A percentile compares a stretch with the other conserved stretches of the same genome.
Evolutionary conservation across 2,888 invertebrate genomes (phyloP).

Genomic region (Pyrrhia umbra): DNA sequence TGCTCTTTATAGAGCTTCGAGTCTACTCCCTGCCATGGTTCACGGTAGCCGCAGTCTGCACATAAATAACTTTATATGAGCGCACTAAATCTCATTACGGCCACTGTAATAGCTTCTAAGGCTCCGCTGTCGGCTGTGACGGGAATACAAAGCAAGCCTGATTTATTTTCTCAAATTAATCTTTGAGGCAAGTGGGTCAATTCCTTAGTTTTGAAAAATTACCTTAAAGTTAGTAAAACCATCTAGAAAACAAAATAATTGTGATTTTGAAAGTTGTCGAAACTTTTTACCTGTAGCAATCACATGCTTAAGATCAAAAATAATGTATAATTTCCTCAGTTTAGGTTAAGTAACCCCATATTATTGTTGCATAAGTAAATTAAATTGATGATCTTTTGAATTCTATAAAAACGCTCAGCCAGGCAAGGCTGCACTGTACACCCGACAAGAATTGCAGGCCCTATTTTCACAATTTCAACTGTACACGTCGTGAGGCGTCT

Average conservation of each 20-base stretch:
- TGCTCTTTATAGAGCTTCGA: slow-evolving; percentile 43
- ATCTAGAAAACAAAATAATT: no score
- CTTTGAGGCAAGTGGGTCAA: slow-evolving; percentile 36
- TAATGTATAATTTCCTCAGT: no score
- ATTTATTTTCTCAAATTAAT: slow-evolving; percentile 84
- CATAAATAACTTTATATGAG: slow-evolving; percentile 89
- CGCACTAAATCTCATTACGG: slow-evolving; percentile 88
- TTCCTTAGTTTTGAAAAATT: slow-evolving; percentile 41
- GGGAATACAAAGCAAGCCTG: slow-evolving; percentile 86
- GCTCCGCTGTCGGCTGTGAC: slow-evolving; percentile 84
- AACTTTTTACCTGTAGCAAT: no score
- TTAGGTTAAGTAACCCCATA: no score
- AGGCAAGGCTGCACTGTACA: slow-evolving; percentile 61
- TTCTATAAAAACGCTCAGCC: slow-evolving; percentile 40
- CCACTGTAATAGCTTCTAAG: slow-evolving; percentile 86
- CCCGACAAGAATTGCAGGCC: slow-evolving; percentile 69
- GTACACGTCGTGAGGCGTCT: slow-evolving; percentile 59
- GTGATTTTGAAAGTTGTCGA: no score
- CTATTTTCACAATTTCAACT: slow-evolving; percentile 74
- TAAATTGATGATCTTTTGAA: not conserved
- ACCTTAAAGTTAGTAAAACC: no score
- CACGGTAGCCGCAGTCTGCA: slow-evolving; percentile 76
- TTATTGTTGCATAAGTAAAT: no score
- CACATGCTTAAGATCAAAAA: no score
- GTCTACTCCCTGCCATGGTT: slow-evolving; percentile 52